Percentiles rank a stretch among this genome's conserved stretches.
phyloP scores from a whole-genome alignment of 2,888 invertebrate species.

The Tupiocoris notatus region DNA sequence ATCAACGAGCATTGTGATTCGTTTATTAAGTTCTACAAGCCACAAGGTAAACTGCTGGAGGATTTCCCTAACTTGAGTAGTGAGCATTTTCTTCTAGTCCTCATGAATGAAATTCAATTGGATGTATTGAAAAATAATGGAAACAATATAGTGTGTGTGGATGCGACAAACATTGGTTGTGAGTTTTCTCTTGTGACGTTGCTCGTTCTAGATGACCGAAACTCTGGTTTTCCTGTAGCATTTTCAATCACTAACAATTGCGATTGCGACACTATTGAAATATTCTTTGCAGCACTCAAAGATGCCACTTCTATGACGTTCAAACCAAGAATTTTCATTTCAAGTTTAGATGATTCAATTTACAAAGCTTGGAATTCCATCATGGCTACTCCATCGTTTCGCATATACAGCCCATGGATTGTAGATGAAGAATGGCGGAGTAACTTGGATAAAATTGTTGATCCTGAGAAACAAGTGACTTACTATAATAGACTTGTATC shows the following conservation, averaged over 20 bases:
- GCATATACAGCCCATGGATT: conserved; percentile 38
- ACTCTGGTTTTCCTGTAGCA: conserved; percentile 30
- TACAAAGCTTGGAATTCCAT: conserved; percentile 37
- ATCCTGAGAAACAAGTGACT: conserved; percentile 30
- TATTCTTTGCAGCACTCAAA: conserved; percentile 37
- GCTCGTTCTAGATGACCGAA: conserved; percentile 34
- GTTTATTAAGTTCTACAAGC: conserved; percentile 42
- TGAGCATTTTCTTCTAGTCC: conserved; percentile 38
- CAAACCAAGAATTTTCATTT: conserved; percentile 38
- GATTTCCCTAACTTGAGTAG: conserved; percentile 22
- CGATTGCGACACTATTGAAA: conserved; percentile 1
- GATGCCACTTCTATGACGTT: conserved; percentile 10
- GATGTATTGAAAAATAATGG: conserved; percentile 36
- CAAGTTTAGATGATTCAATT: conserved; percentile 29
- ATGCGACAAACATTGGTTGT: conserved; percentile 21
- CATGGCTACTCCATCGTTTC: conserved; percentile 30
- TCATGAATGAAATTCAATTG: conserved; percentile 42
- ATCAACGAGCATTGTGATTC: conserved; percentile 23
- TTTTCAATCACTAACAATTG: conserved; percentile 38
- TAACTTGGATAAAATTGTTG: conserved; percentile 28
- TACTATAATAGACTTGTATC: conserved; percentile 21
- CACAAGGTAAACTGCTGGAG: conserved; percentile 34
- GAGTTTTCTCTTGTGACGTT: conserved; percentile 30
- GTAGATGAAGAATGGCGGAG: conserved; percentile 40
- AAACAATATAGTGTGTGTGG: conserved; percentile 38